Evolutionary conservation across 2,113 vertebrate species (phyloP).

Genomic region (Corvus hawaiiensis): DNA sequence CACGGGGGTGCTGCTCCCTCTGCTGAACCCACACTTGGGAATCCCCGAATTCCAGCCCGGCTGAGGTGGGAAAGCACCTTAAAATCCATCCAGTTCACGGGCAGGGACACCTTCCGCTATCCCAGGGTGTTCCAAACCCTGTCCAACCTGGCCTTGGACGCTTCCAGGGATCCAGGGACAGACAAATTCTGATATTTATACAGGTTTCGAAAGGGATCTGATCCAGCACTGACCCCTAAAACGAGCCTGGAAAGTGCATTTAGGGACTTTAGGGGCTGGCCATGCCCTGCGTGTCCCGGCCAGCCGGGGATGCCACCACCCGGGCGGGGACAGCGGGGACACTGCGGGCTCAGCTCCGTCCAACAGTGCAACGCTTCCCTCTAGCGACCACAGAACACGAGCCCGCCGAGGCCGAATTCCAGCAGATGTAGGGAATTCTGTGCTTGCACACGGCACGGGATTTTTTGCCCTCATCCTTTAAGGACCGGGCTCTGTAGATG

Average conservation of each 20-base stretch:
- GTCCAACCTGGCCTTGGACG: neutral
- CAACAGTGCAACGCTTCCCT: neutral
- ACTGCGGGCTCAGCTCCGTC: neutral
- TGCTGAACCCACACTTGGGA: accelerated
- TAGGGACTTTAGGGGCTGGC: neutral
- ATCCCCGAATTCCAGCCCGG: neutral
- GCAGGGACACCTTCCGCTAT: neutral
- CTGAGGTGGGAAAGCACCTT: neutral
- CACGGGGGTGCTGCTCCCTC: neutral
- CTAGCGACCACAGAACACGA: neutral
- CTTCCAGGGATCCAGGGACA: neutral
- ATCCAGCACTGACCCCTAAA: neutral
- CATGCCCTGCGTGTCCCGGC: accelerated
- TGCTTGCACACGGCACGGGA: accelerated
- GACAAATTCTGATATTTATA: neutral
- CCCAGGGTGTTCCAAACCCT: neutral
- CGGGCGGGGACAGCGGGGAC: neutral
- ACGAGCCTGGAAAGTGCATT: accelerated
- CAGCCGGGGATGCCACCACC: neutral
- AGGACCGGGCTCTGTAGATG: too few species aligned
- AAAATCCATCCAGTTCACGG: neutral
- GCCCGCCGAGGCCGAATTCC: neutral
- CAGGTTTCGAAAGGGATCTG: too few species aligned
- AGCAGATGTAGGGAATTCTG: accelerated
- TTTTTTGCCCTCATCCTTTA: neutral